phyloP scores from a whole-genome alignment of 2,797 vertebrate species.

The Dallia pectoralis region DNA sequence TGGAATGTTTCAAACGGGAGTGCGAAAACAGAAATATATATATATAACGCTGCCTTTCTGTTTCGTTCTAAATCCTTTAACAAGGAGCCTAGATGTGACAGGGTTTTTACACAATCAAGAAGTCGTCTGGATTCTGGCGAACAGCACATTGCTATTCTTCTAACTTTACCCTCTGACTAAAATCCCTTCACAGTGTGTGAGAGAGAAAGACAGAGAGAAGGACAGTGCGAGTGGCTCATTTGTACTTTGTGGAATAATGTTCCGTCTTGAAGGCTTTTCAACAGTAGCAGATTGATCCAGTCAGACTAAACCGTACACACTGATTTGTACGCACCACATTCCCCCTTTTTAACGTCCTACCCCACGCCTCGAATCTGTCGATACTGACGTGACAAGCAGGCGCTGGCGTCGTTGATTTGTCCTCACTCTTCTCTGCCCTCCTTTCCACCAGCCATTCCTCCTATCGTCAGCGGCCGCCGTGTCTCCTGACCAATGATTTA shows the following conservation, averaged over 20 bases:
- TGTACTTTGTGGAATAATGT: slow-evolving; percentile 2
- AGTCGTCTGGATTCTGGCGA: slow-evolving; percentile 35
- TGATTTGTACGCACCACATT: background rate
- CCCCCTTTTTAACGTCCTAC: background rate
- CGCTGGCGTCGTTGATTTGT: background rate
- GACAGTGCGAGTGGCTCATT: background rate
- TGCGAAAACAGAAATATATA: slow-evolving; percentile 32
- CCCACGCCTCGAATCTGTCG: background rate
- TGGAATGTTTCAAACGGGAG: slow-evolving; percentile 23
- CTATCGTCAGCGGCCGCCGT: background rate
- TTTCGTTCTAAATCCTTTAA: slow-evolving; percentile 48
- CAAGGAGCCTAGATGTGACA: slow-evolving; percentile 41
- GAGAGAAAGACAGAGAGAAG: slow-evolving; percentile 1
- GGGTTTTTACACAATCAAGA: slow-evolving; percentile 38
- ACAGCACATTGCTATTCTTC: slow-evolving; percentile 32
- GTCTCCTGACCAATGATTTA: background rate
- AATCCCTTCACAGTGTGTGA: slow-evolving; percentile 11
- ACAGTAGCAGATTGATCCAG: background rate
- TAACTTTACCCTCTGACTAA: slow-evolving; percentile 21
- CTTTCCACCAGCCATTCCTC: background rate
- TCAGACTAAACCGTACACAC: background rate
- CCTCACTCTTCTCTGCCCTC: background rate
- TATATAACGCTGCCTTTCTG: slow-evolving; percentile 31
- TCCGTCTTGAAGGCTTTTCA: background rate
- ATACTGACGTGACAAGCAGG: slow-evolving; percentile 1